A percentile compares a stretch with the other conserved stretches of the same genome.
Evolutionary conservation across 2,113 vertebrate genomes (phyloP).

Genomic region (Antechinus stuartii): DNA sequence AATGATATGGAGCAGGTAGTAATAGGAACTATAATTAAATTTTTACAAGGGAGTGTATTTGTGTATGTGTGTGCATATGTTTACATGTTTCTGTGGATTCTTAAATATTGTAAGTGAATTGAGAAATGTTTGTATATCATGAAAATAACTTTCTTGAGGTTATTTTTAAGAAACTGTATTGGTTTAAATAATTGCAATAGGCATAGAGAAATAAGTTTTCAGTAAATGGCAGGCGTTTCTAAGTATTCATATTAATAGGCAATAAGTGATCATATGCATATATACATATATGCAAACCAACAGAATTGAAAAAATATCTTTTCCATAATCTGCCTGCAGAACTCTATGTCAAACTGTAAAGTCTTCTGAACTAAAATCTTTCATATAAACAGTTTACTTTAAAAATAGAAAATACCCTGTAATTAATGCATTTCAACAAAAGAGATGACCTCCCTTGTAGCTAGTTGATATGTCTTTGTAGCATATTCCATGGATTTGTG

Average conservation of each 20-base stretch:
- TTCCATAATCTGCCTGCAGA: slow-evolving; percentile 34
- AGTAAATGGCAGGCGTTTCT: background rate
- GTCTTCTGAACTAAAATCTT: slow-evolving; percentile 71
- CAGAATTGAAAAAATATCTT: background rate
- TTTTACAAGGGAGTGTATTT: background rate
- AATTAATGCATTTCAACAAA: slow-evolving; percentile 55
- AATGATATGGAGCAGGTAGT: background rate
- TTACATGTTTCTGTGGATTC: background rate
- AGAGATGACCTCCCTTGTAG: slow-evolving; percentile 67
- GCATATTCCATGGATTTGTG: slow-evolving; percentile 49
- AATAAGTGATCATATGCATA: background rate
- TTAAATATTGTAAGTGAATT: background rate
- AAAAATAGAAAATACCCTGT: slow-evolving; percentile 54
- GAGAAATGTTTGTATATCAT: background rate
- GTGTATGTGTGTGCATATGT: background rate
- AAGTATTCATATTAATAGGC: background rate
- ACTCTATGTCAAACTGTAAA: slow-evolving; percentile 50
- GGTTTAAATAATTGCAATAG: background rate
- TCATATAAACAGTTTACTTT: slow-evolving; percentile 56
- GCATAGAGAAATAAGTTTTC: background rate
- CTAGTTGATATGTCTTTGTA: slow-evolving; percentile 53
- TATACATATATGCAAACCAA: background rate
- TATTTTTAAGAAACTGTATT: background rate
- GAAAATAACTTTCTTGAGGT: background rate
- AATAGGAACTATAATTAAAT: background rate